phyloP scores from a whole-genome alignment of 2,888 invertebrate genomes.

The Cataglyphis rosenhaueri region DNA sequence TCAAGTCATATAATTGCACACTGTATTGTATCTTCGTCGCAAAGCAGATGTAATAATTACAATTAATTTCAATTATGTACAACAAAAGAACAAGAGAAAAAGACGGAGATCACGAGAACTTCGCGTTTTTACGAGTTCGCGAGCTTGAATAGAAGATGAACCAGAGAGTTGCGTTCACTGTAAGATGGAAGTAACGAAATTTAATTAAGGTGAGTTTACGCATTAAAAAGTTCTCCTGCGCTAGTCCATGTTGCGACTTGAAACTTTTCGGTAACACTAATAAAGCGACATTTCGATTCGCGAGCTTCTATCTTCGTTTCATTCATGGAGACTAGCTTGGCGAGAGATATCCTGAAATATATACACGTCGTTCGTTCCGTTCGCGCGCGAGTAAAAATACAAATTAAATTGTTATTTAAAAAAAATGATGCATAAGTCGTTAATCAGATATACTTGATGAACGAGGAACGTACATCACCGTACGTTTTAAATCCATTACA shows the following conservation, averaged over 20 bases:
- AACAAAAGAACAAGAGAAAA: not conserved
- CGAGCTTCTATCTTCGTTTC: not conserved
- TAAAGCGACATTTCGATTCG: slow-evolving; percentile 33
- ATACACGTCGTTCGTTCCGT: not conserved
- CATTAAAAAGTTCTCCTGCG: slow-evolving; percentile 5
- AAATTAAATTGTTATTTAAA: not conserved
- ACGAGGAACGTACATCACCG: slow-evolving; percentile 8
- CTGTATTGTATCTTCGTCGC: not conserved
- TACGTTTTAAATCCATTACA: slow-evolving; percentile 22
- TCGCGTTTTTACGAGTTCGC: slow-evolving; percentile 21
- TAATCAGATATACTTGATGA: slow-evolving; percentile 1
- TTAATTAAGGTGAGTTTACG: slow-evolving; percentile 34
- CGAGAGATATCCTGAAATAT: not conserved
- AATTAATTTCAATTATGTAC: slow-evolving; percentile 40
- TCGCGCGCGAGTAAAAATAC: too few species aligned
- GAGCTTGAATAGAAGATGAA: slow-evolving; percentile 15
- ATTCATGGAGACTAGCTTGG: not conserved
- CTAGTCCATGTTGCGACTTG: not conserved
- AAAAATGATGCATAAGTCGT: not conserved
- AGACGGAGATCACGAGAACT: not conserved
- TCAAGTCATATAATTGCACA: not conserved
- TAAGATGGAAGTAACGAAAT: slow-evolving; percentile 30
- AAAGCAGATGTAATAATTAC: not conserved
- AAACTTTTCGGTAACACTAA: slow-evolving; percentile 24
- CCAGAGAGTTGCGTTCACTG: not conserved